A percentile compares a stretch with the other conserved stretches of the same genome.
phyloP scores from a whole-genome alignment of 2,888 invertebrate genomes.

The Sepioteuthis lessoniana region DNA sequence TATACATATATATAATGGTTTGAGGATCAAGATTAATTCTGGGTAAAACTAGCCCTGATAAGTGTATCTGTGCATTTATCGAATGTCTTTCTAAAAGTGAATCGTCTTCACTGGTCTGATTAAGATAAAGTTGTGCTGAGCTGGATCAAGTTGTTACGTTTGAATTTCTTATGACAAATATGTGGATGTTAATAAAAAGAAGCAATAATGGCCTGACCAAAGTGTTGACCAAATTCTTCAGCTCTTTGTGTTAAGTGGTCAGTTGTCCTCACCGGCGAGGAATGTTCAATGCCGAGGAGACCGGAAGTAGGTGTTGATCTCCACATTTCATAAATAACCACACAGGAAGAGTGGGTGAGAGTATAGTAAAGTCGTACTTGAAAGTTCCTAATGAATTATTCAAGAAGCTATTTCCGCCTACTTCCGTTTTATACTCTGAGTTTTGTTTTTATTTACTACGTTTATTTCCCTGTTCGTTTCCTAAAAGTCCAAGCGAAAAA shows the following conservation, averaged over 20 bases:
- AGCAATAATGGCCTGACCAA: not conserved
- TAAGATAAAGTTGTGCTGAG: not conserved
- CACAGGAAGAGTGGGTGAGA: no score
- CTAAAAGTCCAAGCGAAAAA: no score
- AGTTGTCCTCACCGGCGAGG: conserved; percentile 4
- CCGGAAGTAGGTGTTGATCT: not conserved
- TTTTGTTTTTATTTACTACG: no score
- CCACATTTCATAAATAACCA: not conserved
- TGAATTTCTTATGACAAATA: not conserved
- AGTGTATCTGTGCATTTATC: no score
- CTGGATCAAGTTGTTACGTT: not conserved
- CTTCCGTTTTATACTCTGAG: no score
- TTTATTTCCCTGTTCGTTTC: no score
- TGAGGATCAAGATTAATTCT: no score
- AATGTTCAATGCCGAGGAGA: not conserved
- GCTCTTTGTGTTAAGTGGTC: not conserved
- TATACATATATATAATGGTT: no score
- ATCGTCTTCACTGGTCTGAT: no score
- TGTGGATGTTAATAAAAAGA: not conserved
- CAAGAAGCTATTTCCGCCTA: not conserved
- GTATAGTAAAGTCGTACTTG: not conserved
- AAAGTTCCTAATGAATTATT: not conserved
- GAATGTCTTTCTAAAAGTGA: no score
- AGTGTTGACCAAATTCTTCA: not conserved
- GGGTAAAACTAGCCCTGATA: no score